Percentiles rank a stretch among this genome's conserved stretches.
Evolutionary conservation across 2,888 invertebrate genomes (phyloP).

Genomic region (Dryococelus australis): DNA sequence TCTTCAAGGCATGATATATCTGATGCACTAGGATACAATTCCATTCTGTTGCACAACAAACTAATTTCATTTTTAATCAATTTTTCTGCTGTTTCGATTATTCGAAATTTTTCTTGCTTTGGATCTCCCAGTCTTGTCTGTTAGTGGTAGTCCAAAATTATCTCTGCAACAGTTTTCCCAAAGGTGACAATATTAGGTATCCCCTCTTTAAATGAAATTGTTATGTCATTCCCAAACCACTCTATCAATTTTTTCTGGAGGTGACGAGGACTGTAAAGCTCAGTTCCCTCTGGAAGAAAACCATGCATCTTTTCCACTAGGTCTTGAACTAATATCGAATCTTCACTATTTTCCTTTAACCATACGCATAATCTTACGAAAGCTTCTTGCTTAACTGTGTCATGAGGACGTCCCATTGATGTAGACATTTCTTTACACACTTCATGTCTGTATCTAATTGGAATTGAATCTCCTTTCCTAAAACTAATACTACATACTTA

Average conservation of each 20-base stretch:
- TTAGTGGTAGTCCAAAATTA: slow-evolving; percentile 21
- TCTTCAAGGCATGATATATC: not conserved
- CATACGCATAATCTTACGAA: slow-evolving; percentile 5
- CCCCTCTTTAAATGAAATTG: slow-evolving; percentile 10
- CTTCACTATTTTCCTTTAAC: slow-evolving; percentile 12
- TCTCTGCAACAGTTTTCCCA: slow-evolving; percentile 19
- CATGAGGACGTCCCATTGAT: slow-evolving; percentile 18
- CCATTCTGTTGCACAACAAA: slow-evolving; percentile 11
- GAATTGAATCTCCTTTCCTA: slow-evolving; percentile 22
- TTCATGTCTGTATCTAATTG: slow-evolving; percentile 18
- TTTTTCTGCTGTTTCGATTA: slow-evolving; percentile 21
- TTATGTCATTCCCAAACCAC: slow-evolving; percentile 22
- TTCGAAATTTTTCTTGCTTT: slow-evolving; percentile 19
- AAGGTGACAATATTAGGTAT: slow-evolving; percentile 18
- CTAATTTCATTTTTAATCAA: slow-evolving; percentile 16
- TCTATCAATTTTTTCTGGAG: slow-evolving; percentile 12
- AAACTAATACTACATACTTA: slow-evolving; percentile 24
- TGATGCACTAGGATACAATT: slow-evolving; percentile 24
- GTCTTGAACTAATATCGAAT: not conserved
- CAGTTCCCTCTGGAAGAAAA: not conserved
- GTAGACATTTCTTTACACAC: not conserved
- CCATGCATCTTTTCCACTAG: slow-evolving; percentile 5
- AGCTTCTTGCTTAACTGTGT: not conserved
- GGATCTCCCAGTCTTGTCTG: slow-evolving; percentile 23
- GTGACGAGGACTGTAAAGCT: slow-evolving; percentile 26